Base-by-base conservation (phyloP, 2,113 vertebrate genomes). In the Aegotheles bennettii region DNA sequence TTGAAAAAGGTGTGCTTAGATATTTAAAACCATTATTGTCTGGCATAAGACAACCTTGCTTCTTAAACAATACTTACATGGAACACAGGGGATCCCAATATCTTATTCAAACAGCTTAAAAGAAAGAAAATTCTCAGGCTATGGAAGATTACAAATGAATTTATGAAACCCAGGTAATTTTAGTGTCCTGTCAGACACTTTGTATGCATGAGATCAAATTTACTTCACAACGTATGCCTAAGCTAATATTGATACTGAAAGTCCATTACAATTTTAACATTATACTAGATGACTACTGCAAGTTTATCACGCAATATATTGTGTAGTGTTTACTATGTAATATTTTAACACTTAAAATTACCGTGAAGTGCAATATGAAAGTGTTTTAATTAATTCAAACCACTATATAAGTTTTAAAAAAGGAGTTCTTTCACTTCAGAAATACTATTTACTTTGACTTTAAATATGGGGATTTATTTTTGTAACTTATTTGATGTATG, bases 301-400 rank as follows among this genome's bases (percentile, higher is more conserved):
- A 78, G 26, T 92, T 65, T 64, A 93, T 79, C 71, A 91, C 93
- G 80, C 45, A 89, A 87, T 94, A 68, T 78, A 84, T 23, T 73
- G 31, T 50, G 42, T 84, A 93, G 50, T 50, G 15, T 61, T 94
- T 87, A 64, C n/a, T 42, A 16, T 38, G 33, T 83, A 87, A 31
- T 82, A 92, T 74, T 80, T 83, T 76, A 88, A 87, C 43, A 77
- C 15, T 45, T 93, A 73, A 83, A 70, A 64, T 59, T 77, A 83
- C 16, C 23, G 60, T 75, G 26, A 91, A 47, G 28, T 80, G 74
- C n/a, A 87, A 88, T 36, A 75, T 59, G 42, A 67, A 88, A 91
- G 51, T 79, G 31, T 87, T 61, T 61, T 47, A 78, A 85, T 90
- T 84, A 1, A 57, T 93, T 79, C 73, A 60, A 95, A 79, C 11